Conservation (phyloP, 2,888 invertebrate species). For the Pelosia muscerda region DNA sequence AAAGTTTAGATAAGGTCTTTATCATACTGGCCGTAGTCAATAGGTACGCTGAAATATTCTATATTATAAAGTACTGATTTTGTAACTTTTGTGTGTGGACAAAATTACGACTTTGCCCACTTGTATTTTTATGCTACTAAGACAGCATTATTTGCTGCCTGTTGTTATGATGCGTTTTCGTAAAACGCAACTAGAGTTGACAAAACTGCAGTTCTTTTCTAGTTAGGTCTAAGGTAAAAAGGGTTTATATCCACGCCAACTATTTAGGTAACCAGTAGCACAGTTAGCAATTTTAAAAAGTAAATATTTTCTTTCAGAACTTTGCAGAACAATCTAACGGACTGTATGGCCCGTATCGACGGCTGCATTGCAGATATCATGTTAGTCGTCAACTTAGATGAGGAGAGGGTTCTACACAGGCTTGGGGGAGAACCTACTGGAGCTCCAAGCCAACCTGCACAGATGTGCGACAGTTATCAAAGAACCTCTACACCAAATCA, state of each 20-base stretch:
- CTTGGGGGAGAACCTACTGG: conserved; percentile 52
- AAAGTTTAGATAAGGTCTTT: neutral
- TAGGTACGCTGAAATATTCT: neutral
- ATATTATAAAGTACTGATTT: neutral
- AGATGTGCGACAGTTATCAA: neutral
- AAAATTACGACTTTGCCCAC: neutral
- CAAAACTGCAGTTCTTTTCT: neutral
- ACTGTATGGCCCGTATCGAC: conserved; percentile 65
- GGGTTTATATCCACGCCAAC: neutral
- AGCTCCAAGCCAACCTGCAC: conserved; percentile 29
- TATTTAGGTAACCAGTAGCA: too few species aligned
- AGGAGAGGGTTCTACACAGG: conserved; percentile 63
- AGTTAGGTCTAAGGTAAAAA: too few species aligned
- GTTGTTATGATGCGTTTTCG: too few species aligned
- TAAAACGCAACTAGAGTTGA: too few species aligned
- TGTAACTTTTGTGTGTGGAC: neutral
- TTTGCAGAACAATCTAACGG: conserved; percentile 62
- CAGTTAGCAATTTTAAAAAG: neutral
- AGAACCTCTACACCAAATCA: neutral
- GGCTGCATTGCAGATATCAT: conserved; percentile 67
- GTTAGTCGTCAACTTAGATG: conserved; percentile 67
- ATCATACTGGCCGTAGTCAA: neutral
- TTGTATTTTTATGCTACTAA: neutral
- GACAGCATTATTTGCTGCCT: too few species aligned
- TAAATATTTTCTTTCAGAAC: conserved; percentile 16